Conservation (phyloP, 2,888 invertebrate genomes). For the Teleiodes luculella region DNA sequence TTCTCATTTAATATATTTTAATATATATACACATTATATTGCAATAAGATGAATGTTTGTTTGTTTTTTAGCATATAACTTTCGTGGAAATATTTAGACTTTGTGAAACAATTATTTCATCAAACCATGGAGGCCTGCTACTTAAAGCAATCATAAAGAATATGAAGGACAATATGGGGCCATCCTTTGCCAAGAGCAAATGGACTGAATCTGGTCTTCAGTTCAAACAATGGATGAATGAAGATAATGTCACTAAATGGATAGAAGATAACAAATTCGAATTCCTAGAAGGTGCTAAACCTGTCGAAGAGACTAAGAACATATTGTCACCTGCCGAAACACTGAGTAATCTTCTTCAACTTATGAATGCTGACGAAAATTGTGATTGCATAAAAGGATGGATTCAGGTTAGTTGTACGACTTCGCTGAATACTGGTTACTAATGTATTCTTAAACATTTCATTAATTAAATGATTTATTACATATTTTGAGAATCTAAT, state of each 20-base stretch:
- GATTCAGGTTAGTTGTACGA: constrained; percentile 52
- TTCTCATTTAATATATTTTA: too few relatives aligned
- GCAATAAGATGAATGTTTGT: too few relatives aligned
- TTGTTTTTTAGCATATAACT: constrained; percentile 59
- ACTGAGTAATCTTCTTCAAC: constrained; percentile 57
- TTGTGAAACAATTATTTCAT: constrained; percentile 51
- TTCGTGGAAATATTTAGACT: constrained; percentile 52
- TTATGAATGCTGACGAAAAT: constrained; percentile 63
- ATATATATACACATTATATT: too few relatives aligned
- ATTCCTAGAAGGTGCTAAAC: constrained; percentile 51
- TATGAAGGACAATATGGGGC: constrained; percentile 67
- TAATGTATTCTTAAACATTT: not conserved
- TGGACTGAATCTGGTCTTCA: constrained; percentile 65
- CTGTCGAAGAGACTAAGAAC: constrained; percentile 48
- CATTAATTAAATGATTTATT: too few relatives aligned
- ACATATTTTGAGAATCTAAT: too few relatives aligned
- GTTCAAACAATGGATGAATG: constrained; percentile 65
- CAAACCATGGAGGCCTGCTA: constrained; percentile 59
- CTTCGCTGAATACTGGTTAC: not conserved
- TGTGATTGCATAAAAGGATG: constrained; percentile 68
- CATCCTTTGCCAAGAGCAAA: constrained; percentile 62
- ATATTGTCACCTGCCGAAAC: constrained; percentile 56
- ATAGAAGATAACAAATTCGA: constrained; percentile 63
- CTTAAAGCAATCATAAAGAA: constrained; percentile 58
- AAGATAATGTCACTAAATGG: constrained; percentile 61